phyloP scores from a whole-genome alignment of 1,140 invertebrate species.

The Limonius californicus region DNA sequence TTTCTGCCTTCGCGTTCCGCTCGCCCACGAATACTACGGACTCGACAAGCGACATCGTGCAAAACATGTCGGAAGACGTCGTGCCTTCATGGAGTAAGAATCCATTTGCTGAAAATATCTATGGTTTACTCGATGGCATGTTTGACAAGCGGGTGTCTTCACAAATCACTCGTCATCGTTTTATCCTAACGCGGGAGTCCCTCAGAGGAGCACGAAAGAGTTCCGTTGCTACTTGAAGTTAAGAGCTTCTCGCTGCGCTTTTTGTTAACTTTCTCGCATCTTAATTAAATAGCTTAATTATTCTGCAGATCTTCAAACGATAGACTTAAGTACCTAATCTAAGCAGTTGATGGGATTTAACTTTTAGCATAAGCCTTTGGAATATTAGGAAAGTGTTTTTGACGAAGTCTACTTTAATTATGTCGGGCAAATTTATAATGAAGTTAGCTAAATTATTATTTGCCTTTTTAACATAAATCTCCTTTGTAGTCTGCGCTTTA shows the following conservation, averaged over 20 bases:
- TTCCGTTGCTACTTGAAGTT: neutral
- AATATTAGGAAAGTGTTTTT: constrained; percentile 9
- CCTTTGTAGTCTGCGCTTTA: neutral
- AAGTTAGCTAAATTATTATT: neutral
- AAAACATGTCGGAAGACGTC: constrained; percentile 17
- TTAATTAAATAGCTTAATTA: constrained; percentile 11
- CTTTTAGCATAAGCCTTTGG: constrained; percentile 7
- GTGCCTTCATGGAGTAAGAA: constrained; percentile 9
- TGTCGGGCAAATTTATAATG: neutral
- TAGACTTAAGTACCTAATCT: constrained; percentile 11
- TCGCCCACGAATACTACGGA: constrained; percentile 22
- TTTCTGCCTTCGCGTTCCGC: constrained; percentile 20
- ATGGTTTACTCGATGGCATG: neutral
- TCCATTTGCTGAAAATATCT: constrained; percentile 4
- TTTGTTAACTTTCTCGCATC: constrained; percentile 5
- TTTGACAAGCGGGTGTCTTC: constrained; percentile 5
- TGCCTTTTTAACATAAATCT: neutral
- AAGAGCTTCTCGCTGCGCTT: neutral
- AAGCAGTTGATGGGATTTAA: constrained; percentile 11
- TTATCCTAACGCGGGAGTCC: neutral
- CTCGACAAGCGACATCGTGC: constrained; percentile 18
- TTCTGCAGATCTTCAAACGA: constrained; percentile 1
- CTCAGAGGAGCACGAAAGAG: neutral
- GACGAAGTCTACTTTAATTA: constrained; percentile 1
- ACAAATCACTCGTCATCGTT: neutral